Percentiles rank a stretch among this genome's conserved stretches.
Evolutionary conservation across 2,113 vertebrate species (phyloP).

Genomic region (Onychostruthus taczanowskii): DNA sequence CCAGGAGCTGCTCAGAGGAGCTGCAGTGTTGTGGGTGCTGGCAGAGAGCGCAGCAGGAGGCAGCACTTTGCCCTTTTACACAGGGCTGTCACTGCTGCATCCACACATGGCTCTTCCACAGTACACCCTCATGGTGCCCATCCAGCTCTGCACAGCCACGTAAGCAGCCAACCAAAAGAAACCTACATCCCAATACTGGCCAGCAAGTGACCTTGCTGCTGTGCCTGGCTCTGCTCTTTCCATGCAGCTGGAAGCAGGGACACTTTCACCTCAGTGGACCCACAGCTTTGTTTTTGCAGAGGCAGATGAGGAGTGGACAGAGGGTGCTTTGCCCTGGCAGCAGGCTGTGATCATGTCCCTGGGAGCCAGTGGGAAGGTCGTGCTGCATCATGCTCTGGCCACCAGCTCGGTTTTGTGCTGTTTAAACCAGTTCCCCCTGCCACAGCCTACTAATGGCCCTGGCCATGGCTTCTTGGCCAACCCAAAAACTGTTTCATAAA

Average conservation of each 20-base stretch:
- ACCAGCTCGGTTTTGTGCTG: background rate
- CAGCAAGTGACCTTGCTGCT: background rate
- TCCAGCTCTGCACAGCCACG: background rate
- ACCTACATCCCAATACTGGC: background rate
- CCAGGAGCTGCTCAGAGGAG: background rate
- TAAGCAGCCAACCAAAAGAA: background rate
- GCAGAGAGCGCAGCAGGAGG: background rate
- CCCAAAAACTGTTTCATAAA: background rate
- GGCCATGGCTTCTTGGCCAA: background rate
- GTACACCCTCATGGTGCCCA: background rate
- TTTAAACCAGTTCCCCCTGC: background rate
- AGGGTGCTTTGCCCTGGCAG: background rate
- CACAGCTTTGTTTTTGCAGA: background rate
- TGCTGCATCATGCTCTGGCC: background rate
- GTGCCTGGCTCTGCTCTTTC: background rate
- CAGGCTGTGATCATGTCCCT: rapidly evolving
- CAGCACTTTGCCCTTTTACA: background rate
- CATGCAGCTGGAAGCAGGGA: background rate
- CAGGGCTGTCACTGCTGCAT: background rate
- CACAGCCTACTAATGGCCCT: rapidly evolving
- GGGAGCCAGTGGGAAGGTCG: rapidly evolving
- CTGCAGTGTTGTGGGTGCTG: background rate
- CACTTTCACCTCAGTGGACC: background rate
- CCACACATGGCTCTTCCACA: rapidly evolving
- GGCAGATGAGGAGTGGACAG: background rate